These are phyloP conservation scores for Axea sp. DNA, from an alignment of 2,888 invertebrate species.

Conservation along the genomic window DNA sequence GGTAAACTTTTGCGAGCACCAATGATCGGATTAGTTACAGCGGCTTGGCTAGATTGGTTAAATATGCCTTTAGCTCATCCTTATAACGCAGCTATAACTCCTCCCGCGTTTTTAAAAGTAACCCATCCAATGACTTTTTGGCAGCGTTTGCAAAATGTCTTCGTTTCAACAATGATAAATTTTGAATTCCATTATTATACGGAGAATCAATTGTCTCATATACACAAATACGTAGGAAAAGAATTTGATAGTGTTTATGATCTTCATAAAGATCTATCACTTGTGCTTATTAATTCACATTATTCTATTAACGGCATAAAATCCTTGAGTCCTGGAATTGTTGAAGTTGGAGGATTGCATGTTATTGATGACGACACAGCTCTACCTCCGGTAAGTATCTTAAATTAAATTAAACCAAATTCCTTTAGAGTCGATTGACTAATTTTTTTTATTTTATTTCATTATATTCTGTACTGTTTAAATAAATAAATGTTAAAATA, in stretches of 20 bases:
- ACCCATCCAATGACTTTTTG: conserved; percentile 66
- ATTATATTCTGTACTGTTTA: no score
- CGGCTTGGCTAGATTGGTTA: conserved; percentile 70
- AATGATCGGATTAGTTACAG: conserved; percentile 65
- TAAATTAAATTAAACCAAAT: not conserved
- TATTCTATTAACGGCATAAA: conserved; percentile 81
- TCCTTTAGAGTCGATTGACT: not conserved
- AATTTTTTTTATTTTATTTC: no score
- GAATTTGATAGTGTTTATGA: conserved; percentile 65
- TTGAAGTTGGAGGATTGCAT: conserved; percentile 82
- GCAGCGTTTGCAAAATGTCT: conserved; percentile 69
- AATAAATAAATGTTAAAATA: no score
- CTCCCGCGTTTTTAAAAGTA: conserved; percentile 61
- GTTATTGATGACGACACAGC: conserved; percentile 59
- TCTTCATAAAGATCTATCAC: conserved; percentile 70
- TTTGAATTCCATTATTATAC: conserved; percentile 59
- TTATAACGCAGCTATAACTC: conserved; percentile 64
- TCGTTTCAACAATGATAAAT: conserved; percentile 1
- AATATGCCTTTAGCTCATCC: conserved; percentile 68
- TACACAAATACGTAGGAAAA: conserved; percentile 67
- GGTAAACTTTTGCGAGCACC: conserved; percentile 70
- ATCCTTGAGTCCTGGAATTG: conserved; percentile 79
- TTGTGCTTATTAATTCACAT: conserved; percentile 81
- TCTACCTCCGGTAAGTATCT: conserved; percentile 53
- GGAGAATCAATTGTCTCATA: conserved; percentile 48